Evolutionary conservation across 2,888 invertebrate species (phyloP), one percentile per base, ranked within the genome.

Genomic region (Adela reaumurella): DNA sequence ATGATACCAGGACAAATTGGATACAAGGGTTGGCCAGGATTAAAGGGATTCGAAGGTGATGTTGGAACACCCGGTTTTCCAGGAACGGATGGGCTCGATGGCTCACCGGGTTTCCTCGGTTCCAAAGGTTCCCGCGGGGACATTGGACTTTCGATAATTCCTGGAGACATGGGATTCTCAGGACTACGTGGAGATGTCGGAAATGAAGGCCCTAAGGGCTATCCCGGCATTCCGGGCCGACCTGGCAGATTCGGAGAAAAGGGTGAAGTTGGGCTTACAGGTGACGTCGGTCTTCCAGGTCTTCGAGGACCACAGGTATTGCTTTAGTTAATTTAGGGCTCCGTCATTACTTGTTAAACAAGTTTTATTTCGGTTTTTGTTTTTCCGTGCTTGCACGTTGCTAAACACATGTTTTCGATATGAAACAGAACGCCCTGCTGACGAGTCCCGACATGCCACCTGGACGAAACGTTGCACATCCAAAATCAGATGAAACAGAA

Each of bases 101-200:
- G 92, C 3, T 80, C 81, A 54, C 68, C 78, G 1, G 92, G 92
- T 76, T 68, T 43, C 65, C 70, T 1, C 82, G 88, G 56, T 52
- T 65, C 53, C 60, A 81, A 68, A 74, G 86, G 64, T 55, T 70
- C 50, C 54, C 71, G 65, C 70, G 88, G 77, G 48, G 64, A 69
- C 20, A 53, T 61, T 17, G 86, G 85, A 11, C 61, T 63, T 1
- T 63, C 83, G 63, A 58, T 68, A 59, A 56, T 83, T 63, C 55
- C 52, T 19, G 74, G 74, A 54, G 69, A 73, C 59, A 61, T 61
- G 53, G 81, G 78, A 41, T 18, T 52, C 57, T 54, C 62, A 46
- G 83, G 84, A 8, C 56, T 61, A 17, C 59, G 62, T 3, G 90
- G 90, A 35, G 81, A 80, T 1, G 62, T 68, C 8, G 90, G 90